Base-by-base conservation (phyloP, 2,888 invertebrate genomes). In the Stenotaenia linearis region DNA sequence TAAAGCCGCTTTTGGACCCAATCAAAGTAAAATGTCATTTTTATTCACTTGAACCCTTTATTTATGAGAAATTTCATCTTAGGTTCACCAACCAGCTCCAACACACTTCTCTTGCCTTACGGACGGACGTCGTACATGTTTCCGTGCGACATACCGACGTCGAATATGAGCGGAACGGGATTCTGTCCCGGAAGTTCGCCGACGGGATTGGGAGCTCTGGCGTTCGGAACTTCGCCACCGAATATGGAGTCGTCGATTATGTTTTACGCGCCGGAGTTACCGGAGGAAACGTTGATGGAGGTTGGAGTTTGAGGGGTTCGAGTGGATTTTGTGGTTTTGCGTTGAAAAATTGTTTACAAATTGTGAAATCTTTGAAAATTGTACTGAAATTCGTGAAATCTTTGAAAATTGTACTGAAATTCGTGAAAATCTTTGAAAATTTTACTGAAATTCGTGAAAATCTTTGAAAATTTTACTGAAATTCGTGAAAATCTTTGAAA, bases 281-380 rank as follows among this genome's bases (percentile, higher is more conserved):
- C 96, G 79, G 96, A 97, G 87, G 98, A 98, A 88, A 97, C 97
- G 18, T 90, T 98, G 76, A 90, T 98, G 84, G 96, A 96, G 86
- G 92, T 92, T 84, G n/a, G 15, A 18, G 18, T 21, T 40, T 77
- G 40, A 45, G n/a, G n/a, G n/a, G n/a, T n/a, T n/a, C n/a, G n/a
- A n/a, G n/a, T n/a, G n/a, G n/a, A n/a, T n/a, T n/a, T n/a, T n/a
- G n/a, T n/a, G n/a, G n/a, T n/a, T n/a, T 77, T 9, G n/a, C 0
- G 18, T 75, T 75, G 21, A 30, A 75, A 28, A 35, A 28, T 21
- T 32, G 4, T n/a, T 1, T n/a, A n/a, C n/a, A n/a, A n/a, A n/a
- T n/a, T n/a, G n/a, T n/a, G n/a, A n/a, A n/a, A n/a, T n/a, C n/a
- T n/a, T n/a, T n/a, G n/a, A n/a, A n/a, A n/a, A n/a, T n/a, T n/a